phyloP scores from a whole-genome alignment of 2,888 invertebrate genomes.

The Hesperia comma region DNA sequence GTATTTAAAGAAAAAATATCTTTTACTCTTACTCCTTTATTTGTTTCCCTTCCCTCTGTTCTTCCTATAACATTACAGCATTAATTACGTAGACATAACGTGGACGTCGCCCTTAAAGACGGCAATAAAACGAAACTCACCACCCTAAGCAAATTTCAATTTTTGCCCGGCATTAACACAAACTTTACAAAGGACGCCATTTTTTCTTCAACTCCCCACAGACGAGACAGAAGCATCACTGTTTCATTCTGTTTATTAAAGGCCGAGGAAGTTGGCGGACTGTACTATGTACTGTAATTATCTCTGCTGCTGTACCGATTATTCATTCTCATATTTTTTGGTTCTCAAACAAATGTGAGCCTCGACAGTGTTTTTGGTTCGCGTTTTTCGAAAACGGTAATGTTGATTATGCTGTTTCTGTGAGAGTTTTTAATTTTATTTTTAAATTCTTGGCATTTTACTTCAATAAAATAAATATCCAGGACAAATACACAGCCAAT shows the following conservation, averaged over 20 bases:
- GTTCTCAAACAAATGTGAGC: neutral
- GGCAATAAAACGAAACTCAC: constrained; percentile 27
- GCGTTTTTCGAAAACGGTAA: too few species aligned
- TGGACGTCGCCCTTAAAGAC: constrained; percentile 16
- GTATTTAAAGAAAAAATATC: too few species aligned
- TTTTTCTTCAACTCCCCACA: constrained; percentile 32
- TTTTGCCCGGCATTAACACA: constrained; percentile 36
- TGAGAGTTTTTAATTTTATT: too few species aligned
- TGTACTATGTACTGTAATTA: constrained; percentile 25
- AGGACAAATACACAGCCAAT: too few species aligned
- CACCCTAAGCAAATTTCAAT: constrained; percentile 39
- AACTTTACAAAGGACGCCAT: constrained; percentile 34
- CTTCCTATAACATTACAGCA: neutral
- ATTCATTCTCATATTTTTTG: constrained; percentile 25
- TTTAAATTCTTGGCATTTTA: too few species aligned
- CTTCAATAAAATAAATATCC: too few species aligned
- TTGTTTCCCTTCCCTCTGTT: neutral
- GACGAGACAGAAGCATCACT: constrained; percentile 31
- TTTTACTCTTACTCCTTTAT: neutral
- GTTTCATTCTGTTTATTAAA: constrained; percentile 38
- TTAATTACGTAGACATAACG: constrained; percentile 5
- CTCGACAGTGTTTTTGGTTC: neutral
- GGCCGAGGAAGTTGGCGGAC: constrained; percentile 29
- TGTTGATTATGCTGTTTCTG: too few species aligned
- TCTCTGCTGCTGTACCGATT: constrained; percentile 32